Percentiles rank a stretch among this genome's conserved stretches.
Evolutionary conservation across 2,797 vertebrate species (phyloP).

Genomic region (Rhinophrynus dorsalis): DNA sequence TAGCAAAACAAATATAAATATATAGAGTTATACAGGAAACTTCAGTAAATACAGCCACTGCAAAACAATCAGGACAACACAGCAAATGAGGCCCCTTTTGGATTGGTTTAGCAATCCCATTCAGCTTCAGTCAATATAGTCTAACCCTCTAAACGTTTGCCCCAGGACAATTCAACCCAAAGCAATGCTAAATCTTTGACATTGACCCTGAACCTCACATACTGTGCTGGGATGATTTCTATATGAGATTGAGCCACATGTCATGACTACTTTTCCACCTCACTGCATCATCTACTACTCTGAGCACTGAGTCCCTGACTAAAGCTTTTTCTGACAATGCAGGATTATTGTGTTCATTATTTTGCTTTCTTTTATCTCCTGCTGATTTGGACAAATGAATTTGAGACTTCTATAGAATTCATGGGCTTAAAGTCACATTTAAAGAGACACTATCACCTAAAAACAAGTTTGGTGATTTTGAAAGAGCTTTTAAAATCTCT

Average conservation of each 20-base stretch:
- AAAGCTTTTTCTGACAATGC: slow-evolving; percentile 22
- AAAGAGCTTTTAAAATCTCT: too few relatives aligned
- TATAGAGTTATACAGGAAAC: slow-evolving; percentile 22
- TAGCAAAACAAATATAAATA: slow-evolving; percentile 16
- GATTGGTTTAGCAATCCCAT: background rate
- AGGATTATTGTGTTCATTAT: slow-evolving; percentile 17
- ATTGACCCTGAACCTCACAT: background rate
- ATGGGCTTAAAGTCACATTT: too few relatives aligned
- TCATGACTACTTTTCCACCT: slow-evolving; percentile 17
- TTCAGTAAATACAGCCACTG: background rate
- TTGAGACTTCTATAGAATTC: slow-evolving; percentile 13
- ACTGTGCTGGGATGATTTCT: background rate
- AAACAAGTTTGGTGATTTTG: too few relatives aligned
- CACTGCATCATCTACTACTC: background rate
- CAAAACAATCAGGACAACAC: too few relatives aligned
- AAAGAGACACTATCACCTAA: too few relatives aligned
- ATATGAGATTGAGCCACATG: slow-evolving; percentile 15
- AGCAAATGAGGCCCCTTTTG: too few relatives aligned
- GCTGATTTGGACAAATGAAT: slow-evolving; percentile 1
- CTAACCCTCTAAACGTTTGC: background rate
- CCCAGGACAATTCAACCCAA: background rate
- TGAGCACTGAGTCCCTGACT: background rate
- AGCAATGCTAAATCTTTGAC: background rate
- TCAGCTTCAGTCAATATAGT: background rate
- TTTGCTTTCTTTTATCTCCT: background rate